Evolutionary conservation across 2,888 invertebrate genomes (phyloP).

Genomic region (Dorcus hopei): DNA sequence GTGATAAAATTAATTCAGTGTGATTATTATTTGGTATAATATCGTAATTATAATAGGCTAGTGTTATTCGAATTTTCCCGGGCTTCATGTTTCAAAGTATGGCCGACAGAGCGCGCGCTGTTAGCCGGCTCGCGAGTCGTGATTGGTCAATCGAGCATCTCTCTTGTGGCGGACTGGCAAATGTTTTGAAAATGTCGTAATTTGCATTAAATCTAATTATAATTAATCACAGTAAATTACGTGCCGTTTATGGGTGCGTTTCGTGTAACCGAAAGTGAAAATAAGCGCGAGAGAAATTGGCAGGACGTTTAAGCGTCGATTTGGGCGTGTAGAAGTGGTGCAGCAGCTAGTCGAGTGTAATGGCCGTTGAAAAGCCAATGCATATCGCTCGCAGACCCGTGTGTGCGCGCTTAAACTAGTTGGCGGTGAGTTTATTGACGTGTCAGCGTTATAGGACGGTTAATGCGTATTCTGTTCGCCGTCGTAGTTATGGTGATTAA

Average conservation of each 20-base stretch:
- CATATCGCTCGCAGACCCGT: conserved; percentile 14
- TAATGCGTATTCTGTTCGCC: not conserved
- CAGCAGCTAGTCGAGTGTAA: conserved; percentile 10
- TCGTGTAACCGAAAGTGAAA: conserved; percentile 10
- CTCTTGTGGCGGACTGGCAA: conserved; percentile 41
- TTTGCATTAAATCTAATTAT: conserved; percentile 25
- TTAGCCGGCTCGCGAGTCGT: not conserved
- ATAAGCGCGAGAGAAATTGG: not conserved
- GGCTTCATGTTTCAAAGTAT: not conserved
- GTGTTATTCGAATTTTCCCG: conserved; percentile 5
- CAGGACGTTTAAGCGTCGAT: conserved; percentile 20
- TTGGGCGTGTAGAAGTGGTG: conserved; percentile 37
- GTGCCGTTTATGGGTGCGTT: not conserved
- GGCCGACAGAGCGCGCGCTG: conserved; percentile 9
- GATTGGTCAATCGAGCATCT: conserved; percentile 41
- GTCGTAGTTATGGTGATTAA: conserved; percentile 15
- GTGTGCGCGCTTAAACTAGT: conserved; percentile 21
- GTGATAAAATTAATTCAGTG: not conserved
- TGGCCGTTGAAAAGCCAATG: conserved; percentile 19
- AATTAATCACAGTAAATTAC: not conserved
- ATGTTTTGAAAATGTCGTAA: conserved; percentile 44
- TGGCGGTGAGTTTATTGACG: conserved; percentile 31
- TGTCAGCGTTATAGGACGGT: conserved; percentile 22
- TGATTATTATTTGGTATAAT: not conserved
- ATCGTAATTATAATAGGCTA: too few species aligned